Percentiles rank a stretch among this genome's conserved stretches.
phyloP scores from a whole-genome alignment of 2,888 invertebrate genomes.

The Ichneumoninae sp. region DNA sequence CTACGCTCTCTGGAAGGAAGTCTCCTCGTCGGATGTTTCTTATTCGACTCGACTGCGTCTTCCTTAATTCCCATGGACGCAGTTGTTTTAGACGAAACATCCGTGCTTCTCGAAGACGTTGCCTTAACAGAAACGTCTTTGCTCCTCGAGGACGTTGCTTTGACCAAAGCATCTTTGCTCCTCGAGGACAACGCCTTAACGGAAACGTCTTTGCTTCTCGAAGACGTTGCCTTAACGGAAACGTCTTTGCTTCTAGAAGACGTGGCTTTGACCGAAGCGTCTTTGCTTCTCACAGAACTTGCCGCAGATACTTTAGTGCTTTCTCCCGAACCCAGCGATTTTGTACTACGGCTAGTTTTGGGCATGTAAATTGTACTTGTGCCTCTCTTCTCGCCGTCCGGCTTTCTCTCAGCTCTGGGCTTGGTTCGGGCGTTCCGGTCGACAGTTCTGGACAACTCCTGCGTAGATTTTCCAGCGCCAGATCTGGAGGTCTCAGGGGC shows the following conservation, averaged over 20 bases:
- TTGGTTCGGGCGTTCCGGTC: slow-evolving; percentile 8
- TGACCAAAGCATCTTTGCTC: slow-evolving; percentile 9
- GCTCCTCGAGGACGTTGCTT: not conserved
- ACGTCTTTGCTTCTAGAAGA: slow-evolving; percentile 30
- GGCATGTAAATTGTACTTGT: slow-evolving; percentile 78
- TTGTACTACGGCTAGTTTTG: slow-evolving; percentile 53
- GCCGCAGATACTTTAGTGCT: slow-evolving; percentile 47
- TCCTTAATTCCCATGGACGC: slow-evolving; percentile 32
- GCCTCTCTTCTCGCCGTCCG: slow-evolving; percentile 77
- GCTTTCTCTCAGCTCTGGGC: slow-evolving; percentile 21
- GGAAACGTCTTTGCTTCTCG: slow-evolving; percentile 25
- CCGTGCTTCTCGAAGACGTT: slow-evolving; percentile 22
- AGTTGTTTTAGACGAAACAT: slow-evolving; percentile 19
- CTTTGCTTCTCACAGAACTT: slow-evolving; percentile 61
- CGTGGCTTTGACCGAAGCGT: not conserved
- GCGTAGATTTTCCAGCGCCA: not conserved
- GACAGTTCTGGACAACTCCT: not conserved
- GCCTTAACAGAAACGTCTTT: not conserved
- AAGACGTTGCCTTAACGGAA: slow-evolving; percentile 44
- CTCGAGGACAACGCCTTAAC: slow-evolving; percentile 4
- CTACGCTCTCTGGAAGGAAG: slow-evolving; percentile 74
- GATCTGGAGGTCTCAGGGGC: slow-evolving; percentile 15
- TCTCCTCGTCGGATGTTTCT: slow-evolving; percentile 43
- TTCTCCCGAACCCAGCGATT: not conserved
- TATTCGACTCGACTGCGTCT: slow-evolving; percentile 41